Evolutionary conservation across 1,140 invertebrate species (phyloP), one percentile per base, ranked within the genome.

Genomic region (Drosophila athabasca): DNA sequence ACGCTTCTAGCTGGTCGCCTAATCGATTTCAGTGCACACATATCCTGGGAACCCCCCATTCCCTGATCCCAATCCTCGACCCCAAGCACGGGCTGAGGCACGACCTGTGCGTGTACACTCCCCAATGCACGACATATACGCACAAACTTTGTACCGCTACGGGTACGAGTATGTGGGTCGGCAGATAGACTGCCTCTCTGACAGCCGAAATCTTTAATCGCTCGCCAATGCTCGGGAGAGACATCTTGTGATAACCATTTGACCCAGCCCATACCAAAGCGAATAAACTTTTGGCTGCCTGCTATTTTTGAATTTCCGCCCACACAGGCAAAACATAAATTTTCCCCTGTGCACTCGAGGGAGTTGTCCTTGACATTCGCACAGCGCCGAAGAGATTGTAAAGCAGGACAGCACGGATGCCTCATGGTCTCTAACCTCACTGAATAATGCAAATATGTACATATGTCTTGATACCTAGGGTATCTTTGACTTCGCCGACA

Each of bases 221-320:
- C 78, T 75, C 44, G 74, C 78, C 62, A 85, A 85, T 68, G 74
- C 82, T 82, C 82, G 24, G 59, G 82, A 76, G 82, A 82, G 65
- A 81, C 82, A 78, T 72, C 74, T 59, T 60, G 62, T 69, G 82
- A 85, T 85, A 85, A 79, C 71, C 78, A 87, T 87, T 71, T 78
- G 82, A 85, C 82, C 81, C 35, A 5, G 11, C 11, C 11, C 11
- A 11, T 13, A 3, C 9, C 8, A 2, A 31, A 62, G 60, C 51
- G 66, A 53, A 61, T 54, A 66, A 74, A 65, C 61, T 74, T 74
- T 74, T 74, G 71, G 66, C 61, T 65, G 65, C 66, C 15, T 64
- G 62, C 83, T 65, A 62, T 76, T 85, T 82, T 62, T 59, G 72
- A 59, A 67, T 67, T 60, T 59, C 70, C 71, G 52, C 71, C 71